Percentiles rank a stretch among this genome's conserved stretches.
These are phyloP conservation scores for Ptiloglossa arizonensis DNA, from an alignment of 1,140 invertebrate species.

Conservation along the genomic window DNA sequence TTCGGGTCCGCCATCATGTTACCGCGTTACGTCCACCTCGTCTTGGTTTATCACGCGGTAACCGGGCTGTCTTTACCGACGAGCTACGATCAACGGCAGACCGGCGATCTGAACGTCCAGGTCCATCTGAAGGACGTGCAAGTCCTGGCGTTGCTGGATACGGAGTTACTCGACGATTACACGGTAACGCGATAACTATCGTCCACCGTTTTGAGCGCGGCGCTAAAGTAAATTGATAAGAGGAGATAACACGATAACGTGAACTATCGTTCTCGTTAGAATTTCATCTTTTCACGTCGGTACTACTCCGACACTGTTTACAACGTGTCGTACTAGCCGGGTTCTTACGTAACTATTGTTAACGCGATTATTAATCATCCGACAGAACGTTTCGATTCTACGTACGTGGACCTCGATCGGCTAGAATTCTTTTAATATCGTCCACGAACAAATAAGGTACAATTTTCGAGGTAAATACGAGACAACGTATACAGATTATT, in stretches of 20 bases:
- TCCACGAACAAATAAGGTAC: too few species aligned
- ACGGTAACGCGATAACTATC: slow-evolving; percentile 75
- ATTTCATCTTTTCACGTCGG: background rate
- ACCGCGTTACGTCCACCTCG: slow-evolving; percentile 39
- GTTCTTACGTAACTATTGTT: too few species aligned
- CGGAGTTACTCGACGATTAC: slow-evolving; percentile 82
- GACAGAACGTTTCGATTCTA: too few species aligned
- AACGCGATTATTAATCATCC: too few species aligned
- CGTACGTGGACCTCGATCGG: too few species aligned
- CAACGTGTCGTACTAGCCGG: background rate
- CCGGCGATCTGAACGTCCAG: slow-evolving; percentile 89
- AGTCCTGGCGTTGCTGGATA: slow-evolving; percentile 86
- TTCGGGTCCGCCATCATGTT: slow-evolving; percentile 43
- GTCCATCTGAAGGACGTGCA: slow-evolving; percentile 89
- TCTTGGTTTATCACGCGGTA: slow-evolving; percentile 30
- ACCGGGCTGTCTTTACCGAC: slow-evolving; percentile 34
- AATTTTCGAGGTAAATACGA: too few species aligned
- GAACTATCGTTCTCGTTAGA: slow-evolving; percentile 7
- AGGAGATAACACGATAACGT: slow-evolving; percentile 21
- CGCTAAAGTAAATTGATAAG: background rate
- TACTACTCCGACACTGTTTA: too few species aligned
- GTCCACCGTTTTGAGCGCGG: background rate
- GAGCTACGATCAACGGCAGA: slow-evolving; percentile 88
- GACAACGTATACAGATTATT: background rate
- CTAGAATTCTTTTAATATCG: too few species aligned